These are phyloP conservation scores for Busseola fusca DNA, from an alignment of 2,888 invertebrate genomes.

Conservation along the genomic window DNA sequence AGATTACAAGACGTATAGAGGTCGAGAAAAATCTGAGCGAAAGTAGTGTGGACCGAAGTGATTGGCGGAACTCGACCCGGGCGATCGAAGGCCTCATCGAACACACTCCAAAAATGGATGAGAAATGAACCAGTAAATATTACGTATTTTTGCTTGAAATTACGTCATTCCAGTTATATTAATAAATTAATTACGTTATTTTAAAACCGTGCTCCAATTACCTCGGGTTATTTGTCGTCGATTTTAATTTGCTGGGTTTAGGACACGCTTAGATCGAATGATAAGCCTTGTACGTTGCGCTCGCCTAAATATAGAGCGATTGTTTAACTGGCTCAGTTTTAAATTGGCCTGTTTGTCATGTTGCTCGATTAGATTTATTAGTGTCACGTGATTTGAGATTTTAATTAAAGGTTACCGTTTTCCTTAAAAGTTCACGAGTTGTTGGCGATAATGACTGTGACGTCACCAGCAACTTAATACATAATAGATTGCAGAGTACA, in stretches of 20 bases:
- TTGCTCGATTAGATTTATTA: constrained; percentile 52
- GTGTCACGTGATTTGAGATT: constrained; percentile 48
- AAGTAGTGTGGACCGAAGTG: constrained; percentile 73
- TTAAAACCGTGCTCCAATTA: constrained; percentile 61
- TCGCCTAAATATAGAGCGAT: constrained; percentile 56
- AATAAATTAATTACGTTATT: constrained; percentile 57
- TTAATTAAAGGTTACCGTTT: constrained; percentile 55
- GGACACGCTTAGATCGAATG: constrained; percentile 53
- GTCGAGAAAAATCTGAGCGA: constrained; percentile 84
- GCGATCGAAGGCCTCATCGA: constrained; percentile 78
- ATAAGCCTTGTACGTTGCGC: constrained; percentile 53
- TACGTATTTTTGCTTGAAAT: constrained; percentile 51
- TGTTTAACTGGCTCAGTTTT: constrained; percentile 51
- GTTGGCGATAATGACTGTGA: constrained; percentile 19
- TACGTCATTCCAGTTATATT: constrained; percentile 63
- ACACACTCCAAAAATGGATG: constrained; percentile 83
- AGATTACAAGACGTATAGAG: constrained; percentile 70
- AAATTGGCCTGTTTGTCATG: constrained; percentile 54
- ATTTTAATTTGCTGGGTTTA: constrained; percentile 58
- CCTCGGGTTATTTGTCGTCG: constrained; percentile 63
- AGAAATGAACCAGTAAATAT: constrained; percentile 65
- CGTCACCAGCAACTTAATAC: constrained; percentile 17
- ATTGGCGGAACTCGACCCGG: constrained; percentile 80
- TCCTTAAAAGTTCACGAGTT: constrained; percentile 42
- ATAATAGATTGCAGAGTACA: background rate